Evolutionary conservation across 1,140 invertebrate species (phyloP), one percentile per base, ranked within the genome.

Genomic region (Drosophila persimilis): DNA sequence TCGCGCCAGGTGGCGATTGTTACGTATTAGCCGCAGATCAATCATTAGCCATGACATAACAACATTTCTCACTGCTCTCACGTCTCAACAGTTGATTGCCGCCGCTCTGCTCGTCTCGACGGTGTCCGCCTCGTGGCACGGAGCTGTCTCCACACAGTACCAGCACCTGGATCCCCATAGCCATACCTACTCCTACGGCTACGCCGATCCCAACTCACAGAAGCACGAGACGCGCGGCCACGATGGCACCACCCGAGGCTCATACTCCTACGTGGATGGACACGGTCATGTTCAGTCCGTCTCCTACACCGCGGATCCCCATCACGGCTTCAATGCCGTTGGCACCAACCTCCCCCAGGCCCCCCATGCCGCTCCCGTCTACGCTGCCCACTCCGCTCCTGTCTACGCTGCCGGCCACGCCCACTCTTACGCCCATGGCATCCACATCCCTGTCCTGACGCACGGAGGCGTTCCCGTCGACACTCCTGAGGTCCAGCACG

Each of bases 251-350:
- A 95, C 94, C 6, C 93, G 93, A 29, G 95, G 95, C 31, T 93
- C 93, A 44, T 96, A 95, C 88, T 94, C 94, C 57, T 96, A 95
- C 79, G 92, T 96, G 20, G 95, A 96, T 81, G 93, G 93, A 8
- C 93, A 95, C 81, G 95, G 95, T 2, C 89, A 94, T 24, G 76
- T 95, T 4, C 95, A 95, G 86, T 93, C 93, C 24, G 94, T 95
- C 17, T 92, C 93, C 57, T 95, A 95, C 85, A 92, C 95, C 26
- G 93, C 95, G 39, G 94, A 95, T 92, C 92, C 93, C 5, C 91
- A 92, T 43, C 92, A 94, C 75, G 95, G 95, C 55, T 95, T 95
- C 91, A 92, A 95, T 77, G 93, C 94, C 11, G 89, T 94, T 20
- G 95, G 93, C 29, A 94, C 94, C 29, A 95, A 95, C 90, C 80